Conservation (phyloP, 1,140 invertebrate genomes). For the Apis laboriosa region DNA sequence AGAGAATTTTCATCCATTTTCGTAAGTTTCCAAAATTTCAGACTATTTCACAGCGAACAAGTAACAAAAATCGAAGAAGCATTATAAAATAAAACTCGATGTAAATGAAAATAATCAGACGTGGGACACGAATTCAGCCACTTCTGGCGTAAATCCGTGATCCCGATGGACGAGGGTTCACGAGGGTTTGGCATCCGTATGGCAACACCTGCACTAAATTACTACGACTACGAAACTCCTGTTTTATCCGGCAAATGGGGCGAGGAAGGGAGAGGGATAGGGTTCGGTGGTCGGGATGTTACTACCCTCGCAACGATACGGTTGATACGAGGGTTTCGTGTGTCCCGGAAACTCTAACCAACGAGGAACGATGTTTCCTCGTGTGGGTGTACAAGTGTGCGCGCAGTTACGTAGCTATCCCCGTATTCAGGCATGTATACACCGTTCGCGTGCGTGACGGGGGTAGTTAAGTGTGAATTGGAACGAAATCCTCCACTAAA, state of each 20-base stretch:
- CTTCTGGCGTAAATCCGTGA: conserved; percentile 57
- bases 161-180: conserved; percentile 46
- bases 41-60: too few species aligned
- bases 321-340: conserved; percentile 36
- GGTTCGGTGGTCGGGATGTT: conserved; percentile 46
- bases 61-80: background rate
- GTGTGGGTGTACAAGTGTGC: background rate
- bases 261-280: conserved; percentile 9
- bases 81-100: background rate
- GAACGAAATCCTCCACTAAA: background rate
- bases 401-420: background rate
- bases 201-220: conserved; percentile 77
- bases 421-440: background rate
- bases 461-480: background rate
- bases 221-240: conserved; percentile 72
- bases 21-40: too few species aligned
- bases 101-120: conserved; percentile 39
- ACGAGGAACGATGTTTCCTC: background rate
- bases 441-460: background rate
- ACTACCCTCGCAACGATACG: conserved; percentile 53
- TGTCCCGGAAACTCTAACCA: conserved; percentile 30
- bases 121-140: conserved; percentile 48
- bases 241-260: conserved; percentile 59
- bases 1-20: too few species aligned
- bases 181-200: background rate